Evolutionary conservation across 2,797 vertebrate genomes (phyloP).

Genomic region (Anolis apletophallus): DNA sequence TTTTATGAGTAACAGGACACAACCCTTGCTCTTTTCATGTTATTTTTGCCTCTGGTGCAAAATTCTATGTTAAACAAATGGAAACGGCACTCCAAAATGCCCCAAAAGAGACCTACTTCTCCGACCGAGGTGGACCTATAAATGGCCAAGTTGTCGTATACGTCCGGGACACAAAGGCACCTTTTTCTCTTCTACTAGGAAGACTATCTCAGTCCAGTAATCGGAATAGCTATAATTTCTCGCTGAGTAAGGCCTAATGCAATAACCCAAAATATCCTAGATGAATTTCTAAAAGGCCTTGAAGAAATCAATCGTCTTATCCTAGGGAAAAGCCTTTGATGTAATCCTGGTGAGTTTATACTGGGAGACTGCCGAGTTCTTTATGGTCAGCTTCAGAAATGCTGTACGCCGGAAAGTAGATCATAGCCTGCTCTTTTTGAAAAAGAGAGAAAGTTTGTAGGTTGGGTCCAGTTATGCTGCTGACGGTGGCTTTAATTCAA

Average conservation of each 20-base stretch:
- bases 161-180: conserved; percentile 59
- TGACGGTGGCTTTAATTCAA: conserved; percentile 68
- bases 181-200: conserved; percentile 62
- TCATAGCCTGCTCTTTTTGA: conserved; percentile 55
- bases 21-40: no score
- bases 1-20: no score
- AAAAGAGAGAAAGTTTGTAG: conserved; percentile 61
- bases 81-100: no score
- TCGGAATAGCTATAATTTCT: conserved; percentile 75
- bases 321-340: conserved; percentile 80
- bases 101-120: no score
- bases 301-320: conserved; percentile 79
- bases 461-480: conserved; percentile 48
- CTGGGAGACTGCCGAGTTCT: conserved; percentile 79
- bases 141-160: conserved; percentile 5
- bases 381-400: conserved; percentile 70
- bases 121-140: no score
- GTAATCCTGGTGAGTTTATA: conserved; percentile 77
- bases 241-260: conserved; percentile 76
- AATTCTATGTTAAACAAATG: no score
- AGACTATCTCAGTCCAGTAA: conserved; percentile 72
- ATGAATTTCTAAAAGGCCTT: conserved; percentile 76
- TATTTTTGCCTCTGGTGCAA: no score
- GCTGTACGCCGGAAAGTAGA: conserved; percentile 70
- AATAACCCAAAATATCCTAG: conserved; percentile 79